phyloP scores from a whole-genome alignment of 2,797 vertebrate genomes.

The Urophycis tenuis region DNA sequence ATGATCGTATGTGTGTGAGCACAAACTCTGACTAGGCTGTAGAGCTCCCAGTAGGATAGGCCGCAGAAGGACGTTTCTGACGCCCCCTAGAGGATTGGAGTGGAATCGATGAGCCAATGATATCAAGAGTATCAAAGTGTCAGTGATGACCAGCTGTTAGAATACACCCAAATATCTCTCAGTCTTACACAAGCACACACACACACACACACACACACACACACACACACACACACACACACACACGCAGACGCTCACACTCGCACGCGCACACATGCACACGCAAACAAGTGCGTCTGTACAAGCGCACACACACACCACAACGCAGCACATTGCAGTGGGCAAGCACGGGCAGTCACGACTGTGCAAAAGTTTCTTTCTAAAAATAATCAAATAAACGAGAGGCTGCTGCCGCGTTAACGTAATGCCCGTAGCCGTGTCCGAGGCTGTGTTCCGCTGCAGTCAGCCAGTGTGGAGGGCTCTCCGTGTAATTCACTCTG shows the following conservation, averaged over 20 bases:
- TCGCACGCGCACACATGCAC: too few species aligned
- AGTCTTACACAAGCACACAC: not conserved
- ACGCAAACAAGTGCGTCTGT: too few species aligned
- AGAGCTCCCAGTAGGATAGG: not conserved
- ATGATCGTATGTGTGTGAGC: not conserved
- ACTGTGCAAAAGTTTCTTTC: not conserved
- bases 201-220: not conserved
- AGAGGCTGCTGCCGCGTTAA: not conserved
- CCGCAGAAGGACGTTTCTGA: not conserved
- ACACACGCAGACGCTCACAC: not conserved
- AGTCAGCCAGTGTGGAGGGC: constrained; percentile 33
- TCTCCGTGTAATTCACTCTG: constrained; percentile 54
- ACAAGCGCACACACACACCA: not conserved
- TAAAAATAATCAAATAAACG: not conserved
- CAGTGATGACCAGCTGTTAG: not conserved
- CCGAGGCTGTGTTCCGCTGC: constrained; percentile 30
- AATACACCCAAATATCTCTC: not conserved
- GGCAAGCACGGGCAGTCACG: not conserved
- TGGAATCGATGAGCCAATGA: not conserved
- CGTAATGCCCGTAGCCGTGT: not conserved
- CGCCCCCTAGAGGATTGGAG: not conserved
- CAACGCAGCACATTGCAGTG: not conserved
- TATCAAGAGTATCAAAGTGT: not conserved
- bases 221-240: not conserved
- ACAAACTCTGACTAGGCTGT: not conserved